Evolutionary conservation across 2,888 invertebrate species (phyloP).

Genomic region (Ditula angustiorana): DNA sequence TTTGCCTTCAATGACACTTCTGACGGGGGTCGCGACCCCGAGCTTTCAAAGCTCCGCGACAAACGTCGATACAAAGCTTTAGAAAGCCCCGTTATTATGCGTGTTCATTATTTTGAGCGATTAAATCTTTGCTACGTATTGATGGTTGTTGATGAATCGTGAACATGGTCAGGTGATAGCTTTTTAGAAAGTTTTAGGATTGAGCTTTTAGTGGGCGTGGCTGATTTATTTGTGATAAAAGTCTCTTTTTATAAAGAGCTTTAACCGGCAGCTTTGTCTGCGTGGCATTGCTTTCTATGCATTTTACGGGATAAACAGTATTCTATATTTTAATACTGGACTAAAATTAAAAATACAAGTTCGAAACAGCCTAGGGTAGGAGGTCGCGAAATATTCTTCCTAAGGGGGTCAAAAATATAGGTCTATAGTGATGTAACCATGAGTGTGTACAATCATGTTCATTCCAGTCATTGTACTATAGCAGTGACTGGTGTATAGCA

Average conservation of each 20-base stretch:
- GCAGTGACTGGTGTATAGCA: too few species aligned
- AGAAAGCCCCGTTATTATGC: conserved; percentile 4
- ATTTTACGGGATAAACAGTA: too few species aligned
- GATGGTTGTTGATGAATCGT: neutral
- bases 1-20: neutral
- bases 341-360: too few species aligned
- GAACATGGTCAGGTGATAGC: neutral
- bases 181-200: neutral
- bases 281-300: too few species aligned
- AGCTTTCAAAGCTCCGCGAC: neutral
- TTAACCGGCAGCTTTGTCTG: too few species aligned
- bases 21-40: neutral
- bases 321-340: too few species aligned
- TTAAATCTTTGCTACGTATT: neutral
- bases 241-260: neutral
- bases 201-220: neutral
- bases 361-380: too few species aligned
- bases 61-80: neutral
- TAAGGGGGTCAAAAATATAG: too few species aligned
- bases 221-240: neutral
- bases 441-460: too few species aligned
- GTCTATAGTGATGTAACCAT: too few species aligned
- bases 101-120: conserved; percentile 1
- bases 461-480: too few species aligned
- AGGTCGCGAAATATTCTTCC: too few species aligned